Percentiles rank a stretch among this genome's conserved stretches.
These are phyloP conservation scores for Cantharis flavilabris DNA, from an alignment of 2,888 invertebrate genomes.

Conservation along the genomic window DNA sequence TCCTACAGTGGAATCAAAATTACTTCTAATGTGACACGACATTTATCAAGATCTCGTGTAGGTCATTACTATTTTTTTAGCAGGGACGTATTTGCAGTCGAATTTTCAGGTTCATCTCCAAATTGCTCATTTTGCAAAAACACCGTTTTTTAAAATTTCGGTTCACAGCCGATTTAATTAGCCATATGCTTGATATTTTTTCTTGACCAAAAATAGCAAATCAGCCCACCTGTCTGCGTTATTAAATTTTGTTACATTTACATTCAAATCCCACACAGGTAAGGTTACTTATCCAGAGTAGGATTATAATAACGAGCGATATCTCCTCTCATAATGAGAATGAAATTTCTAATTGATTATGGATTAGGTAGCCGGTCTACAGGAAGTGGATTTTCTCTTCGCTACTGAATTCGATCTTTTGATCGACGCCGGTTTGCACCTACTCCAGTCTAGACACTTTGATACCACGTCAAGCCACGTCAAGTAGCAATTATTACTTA, in stretches of 20 bases:
- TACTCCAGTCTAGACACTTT: not conserved
- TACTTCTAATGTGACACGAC: conserved; percentile 20
- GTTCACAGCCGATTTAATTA: not conserved
- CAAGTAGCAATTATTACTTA: not conserved
- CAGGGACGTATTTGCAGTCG: not conserved
- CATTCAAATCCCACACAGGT: conserved; percentile 9
- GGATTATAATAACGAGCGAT: not conserved
- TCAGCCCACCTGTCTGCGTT: conserved; percentile 3
- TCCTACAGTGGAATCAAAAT: conserved; percentile 24
- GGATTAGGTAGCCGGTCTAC: not conserved
- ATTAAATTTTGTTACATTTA: conserved; percentile 13
- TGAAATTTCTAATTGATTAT: not conserved
- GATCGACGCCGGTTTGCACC: not conserved
- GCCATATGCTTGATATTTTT: not conserved
- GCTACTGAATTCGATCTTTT: not conserved
- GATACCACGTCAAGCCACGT: not conserved
- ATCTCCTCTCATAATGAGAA: not conserved
- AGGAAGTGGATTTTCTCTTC: not conserved
- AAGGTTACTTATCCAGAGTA: not conserved
- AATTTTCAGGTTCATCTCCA: too few species aligned
- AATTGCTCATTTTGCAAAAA: not conserved
- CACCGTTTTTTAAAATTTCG: not conserved
- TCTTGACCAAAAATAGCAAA: not conserved
- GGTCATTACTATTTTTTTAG: conserved; percentile 8
- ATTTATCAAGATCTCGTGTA: conserved; percentile 13